These are phyloP conservation scores for Hypercompe scribonia DNA, from an alignment of 2,888 invertebrate species.

Conservation along the genomic window DNA sequence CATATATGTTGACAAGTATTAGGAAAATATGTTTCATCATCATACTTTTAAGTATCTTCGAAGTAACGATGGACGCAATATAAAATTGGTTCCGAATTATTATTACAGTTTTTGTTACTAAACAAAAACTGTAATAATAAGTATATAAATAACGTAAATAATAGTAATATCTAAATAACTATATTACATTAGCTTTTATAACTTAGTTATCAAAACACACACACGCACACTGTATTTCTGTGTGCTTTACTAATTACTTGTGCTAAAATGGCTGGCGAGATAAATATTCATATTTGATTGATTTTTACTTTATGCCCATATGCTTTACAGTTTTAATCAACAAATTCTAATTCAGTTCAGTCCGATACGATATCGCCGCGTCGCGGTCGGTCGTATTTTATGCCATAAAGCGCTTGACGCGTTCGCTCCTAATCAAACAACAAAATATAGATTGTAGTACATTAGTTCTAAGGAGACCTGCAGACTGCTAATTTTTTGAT, in stretches of 20 bases:
- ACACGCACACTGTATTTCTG: not conserved
- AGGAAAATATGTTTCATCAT: not conserved
- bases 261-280: slow-evolving; percentile 27
- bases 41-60: not conserved
- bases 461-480: not conserved
- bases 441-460: not conserved
- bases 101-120: too few species aligned
- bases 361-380: slow-evolving; percentile 30
- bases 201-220: not conserved
- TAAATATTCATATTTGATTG: slow-evolving; percentile 45
- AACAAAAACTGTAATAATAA: too few species aligned
- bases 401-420: slow-evolving; percentile 30
- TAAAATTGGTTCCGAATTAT: too few species aligned
- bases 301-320: slow-evolving; percentile 39
- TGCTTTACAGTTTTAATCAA: slow-evolving; percentile 49
- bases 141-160: too few species aligned
- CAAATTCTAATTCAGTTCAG: slow-evolving; percentile 50
- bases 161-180: too few species aligned
- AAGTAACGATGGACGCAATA: not conserved
- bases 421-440: slow-evolving; percentile 17
- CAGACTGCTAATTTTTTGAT: too few species aligned
- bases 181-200: not conserved
- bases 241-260: slow-evolving; percentile 28
- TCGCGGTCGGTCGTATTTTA: slow-evolving; percentile 35
- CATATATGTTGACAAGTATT: not conserved